A percentile compares a stretch with the other conserved stretches of the same genome.
phyloP scores from a whole-genome alignment of 2,888 invertebrate species.

The Cynaeus angustus region DNA sequence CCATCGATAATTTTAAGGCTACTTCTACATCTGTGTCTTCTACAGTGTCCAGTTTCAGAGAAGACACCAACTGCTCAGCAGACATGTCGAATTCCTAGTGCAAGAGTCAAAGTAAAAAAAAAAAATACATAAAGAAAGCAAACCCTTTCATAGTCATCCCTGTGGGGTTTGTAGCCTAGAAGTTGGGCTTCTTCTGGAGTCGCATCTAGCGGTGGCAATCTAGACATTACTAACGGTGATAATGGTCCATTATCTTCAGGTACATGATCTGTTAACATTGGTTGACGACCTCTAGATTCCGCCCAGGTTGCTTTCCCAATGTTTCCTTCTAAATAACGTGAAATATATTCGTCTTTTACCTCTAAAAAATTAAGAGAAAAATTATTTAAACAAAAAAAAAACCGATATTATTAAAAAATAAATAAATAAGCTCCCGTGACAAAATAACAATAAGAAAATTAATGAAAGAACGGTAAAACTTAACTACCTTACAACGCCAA shows the following conservation, averaged over 20 bases:
- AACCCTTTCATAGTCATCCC: conserved; percentile 97
- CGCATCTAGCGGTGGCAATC: conserved; percentile 87
- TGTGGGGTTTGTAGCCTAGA: conserved; percentile 94
- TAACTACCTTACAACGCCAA: too few relatives aligned
- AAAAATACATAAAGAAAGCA: conserved; percentile 51
- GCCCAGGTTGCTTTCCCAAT: conserved; percentile 93
- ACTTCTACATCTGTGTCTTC: conserved; percentile 94
- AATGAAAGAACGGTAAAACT: too few relatives aligned
- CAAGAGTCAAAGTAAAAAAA: not conserved
- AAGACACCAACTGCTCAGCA: conserved; percentile 92
- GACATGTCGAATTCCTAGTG: conserved; percentile 91
- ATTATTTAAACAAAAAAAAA: too few relatives aligned
- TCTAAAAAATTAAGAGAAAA: too few relatives aligned
- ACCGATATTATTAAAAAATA: too few relatives aligned
- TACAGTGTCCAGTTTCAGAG: conserved; percentile 83
- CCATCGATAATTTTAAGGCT: conserved; percentile 91
- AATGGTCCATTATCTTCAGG: conserved; percentile 84
- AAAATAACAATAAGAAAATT: too few relatives aligned
- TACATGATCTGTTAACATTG: conserved; percentile 83
- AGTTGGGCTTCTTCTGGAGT: conserved; percentile 89
- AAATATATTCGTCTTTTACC: conserved; percentile 93
- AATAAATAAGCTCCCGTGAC: not conserved
- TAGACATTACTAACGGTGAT: conserved; percentile 81
- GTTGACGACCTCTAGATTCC: conserved; percentile 80
- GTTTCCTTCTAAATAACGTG: conserved; percentile 90